Percentiles rank a stretch among this genome's conserved stretches.
phyloP scores from a whole-genome alignment of 2,113 vertebrate species.

The Bettongia penicillata region DNA sequence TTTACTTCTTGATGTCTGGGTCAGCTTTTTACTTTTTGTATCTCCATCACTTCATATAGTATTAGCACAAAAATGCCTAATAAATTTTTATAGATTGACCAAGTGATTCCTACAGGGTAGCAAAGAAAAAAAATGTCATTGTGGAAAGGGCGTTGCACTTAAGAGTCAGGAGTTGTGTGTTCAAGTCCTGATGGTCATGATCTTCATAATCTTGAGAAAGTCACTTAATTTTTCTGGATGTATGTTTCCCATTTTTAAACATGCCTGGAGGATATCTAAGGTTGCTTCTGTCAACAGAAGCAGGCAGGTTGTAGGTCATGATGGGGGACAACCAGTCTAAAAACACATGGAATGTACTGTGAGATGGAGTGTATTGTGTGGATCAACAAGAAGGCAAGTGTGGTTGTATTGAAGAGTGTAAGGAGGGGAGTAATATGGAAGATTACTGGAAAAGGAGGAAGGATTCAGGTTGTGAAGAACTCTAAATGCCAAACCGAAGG shows the following conservation, averaged over 20 bases:
- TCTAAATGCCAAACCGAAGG: no score
- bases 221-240: background rate
- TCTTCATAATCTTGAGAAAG: background rate
- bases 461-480: no score
- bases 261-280: background rate
- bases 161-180: background rate
- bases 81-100: background rate
- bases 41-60: background rate
- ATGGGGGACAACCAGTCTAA: background rate
- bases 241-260: background rate
- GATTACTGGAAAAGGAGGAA: no score
- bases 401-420: no score
- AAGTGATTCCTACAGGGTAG: background rate
- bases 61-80: background rate
- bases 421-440: no score
- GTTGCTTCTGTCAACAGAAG: background rate
- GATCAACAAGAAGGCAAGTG: no score
- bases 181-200: background rate
- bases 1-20: background rate
- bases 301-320: background rate
- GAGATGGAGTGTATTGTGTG: no score
- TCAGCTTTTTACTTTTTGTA: background rate
- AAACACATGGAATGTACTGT: no score
- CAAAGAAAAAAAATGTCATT: background rate
- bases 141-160: background rate